Base-by-base conservation (phyloP, 2,797 vertebrate species). In the Cynopterus sphinx region DNA sequence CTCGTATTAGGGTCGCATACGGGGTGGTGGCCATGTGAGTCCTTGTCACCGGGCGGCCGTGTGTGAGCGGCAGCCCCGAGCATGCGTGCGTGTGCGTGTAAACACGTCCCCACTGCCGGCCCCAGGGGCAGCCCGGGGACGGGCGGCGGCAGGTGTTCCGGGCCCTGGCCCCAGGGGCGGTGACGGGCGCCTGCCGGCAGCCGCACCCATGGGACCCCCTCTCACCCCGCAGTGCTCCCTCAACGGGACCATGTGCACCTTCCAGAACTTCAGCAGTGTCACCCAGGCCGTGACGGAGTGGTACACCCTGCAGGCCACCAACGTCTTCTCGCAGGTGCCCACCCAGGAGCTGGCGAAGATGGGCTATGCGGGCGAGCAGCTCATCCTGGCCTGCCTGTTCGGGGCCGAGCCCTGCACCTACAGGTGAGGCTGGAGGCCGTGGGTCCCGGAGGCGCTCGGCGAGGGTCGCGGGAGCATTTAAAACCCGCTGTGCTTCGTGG, bases 371-470 rank as follows among this genome's bases (percentile, higher is more conserved):
- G 98, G 97, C 0, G 97, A 99, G 74, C 98, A 97, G 84, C 98
- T 99, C 97, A 99, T 99, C 96, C 98, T 99, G 79, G 98, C 99
- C 0, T 99, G 99, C 95, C 97, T 99, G 86, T 99, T 98, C 0
- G 98, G 98, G 28, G 98, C 98, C 0, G 98, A 99, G 1, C 98
- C 98, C 85, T 99, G 99, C 98, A 99, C 97, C 87, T 94, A 98
- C 98, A 98, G 98, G 99, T 99, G 96, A 63, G 98, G 3, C n/a
- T n/a, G n/a, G 46, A 15, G 46, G 46, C 15, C 46, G 13, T 11
- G 13, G 12, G 46, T 84, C 51, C 51, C 6, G 1, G 17, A 21
- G 36, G 19, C 28, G 19, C 5, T 0, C 12, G 57, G n/a, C n/a
- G 3, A 84, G 43, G 33, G 31, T 19, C 21, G n/a, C 9, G 22